phyloP scores from a whole-genome alignment of 2,888 invertebrate species.

The Xanthorhoe spadicearia region DNA sequence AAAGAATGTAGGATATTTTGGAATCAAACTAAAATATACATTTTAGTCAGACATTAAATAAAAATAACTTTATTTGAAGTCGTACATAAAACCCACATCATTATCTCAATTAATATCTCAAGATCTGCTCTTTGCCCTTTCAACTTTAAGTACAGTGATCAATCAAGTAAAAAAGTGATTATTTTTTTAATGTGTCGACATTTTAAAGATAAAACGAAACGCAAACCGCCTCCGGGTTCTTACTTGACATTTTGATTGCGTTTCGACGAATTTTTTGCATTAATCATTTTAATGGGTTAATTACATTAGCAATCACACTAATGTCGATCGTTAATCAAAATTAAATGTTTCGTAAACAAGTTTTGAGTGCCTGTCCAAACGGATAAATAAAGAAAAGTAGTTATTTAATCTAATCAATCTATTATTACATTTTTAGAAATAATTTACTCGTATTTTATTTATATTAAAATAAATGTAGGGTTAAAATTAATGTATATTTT shows the following conservation, averaged over 20 bases:
- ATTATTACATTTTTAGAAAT: too few relatives aligned
- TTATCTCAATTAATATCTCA: constrained; percentile 69
- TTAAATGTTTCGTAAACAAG: neutral
- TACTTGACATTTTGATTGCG: constrained; percentile 38
- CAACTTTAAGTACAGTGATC: constrained; percentile 61
- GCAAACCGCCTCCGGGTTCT: constrained; percentile 36
- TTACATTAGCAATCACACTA: constrained; percentile 35
- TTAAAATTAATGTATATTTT: too few relatives aligned
- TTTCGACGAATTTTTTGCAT: constrained; percentile 28
- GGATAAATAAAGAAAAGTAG: neutral
- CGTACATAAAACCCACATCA: constrained; percentile 57
- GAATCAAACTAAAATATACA: neutral
- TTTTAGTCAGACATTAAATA: neutral
- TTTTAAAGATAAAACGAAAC: constrained; percentile 40
- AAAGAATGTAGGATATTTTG: too few relatives aligned
- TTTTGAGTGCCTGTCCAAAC: neutral
- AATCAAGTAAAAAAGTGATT: constrained; percentile 55
- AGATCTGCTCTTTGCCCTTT: constrained; percentile 63
- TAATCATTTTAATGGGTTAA: constrained; percentile 43
- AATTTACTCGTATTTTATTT: too few relatives aligned
- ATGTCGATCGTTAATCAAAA: constrained; percentile 16
- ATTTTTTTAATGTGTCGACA: constrained; percentile 54
- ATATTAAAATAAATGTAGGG: too few relatives aligned
- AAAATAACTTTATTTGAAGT: constrained; percentile 6
- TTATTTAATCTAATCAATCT: too few relatives aligned